A percentile compares a stretch with the other conserved stretches of the same genome.
Conservation (phyloP, 2,797 vertebrate species). For the Manis javanica region DNA sequence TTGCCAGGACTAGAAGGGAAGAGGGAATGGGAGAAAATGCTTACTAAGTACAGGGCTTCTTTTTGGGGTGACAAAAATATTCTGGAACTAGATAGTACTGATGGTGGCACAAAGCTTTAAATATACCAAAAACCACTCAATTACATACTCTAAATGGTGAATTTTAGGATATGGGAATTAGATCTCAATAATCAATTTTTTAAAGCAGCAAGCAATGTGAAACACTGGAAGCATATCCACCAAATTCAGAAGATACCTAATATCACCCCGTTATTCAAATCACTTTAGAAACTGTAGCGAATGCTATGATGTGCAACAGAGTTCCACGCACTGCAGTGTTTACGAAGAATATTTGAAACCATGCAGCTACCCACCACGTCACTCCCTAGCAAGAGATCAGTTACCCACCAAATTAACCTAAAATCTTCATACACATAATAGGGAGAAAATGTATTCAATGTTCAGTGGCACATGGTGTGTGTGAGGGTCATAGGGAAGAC, state of each 20-base stretch:
- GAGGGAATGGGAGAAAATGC: neutral
- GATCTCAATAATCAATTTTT: neutral
- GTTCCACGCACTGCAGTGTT: fast-evolving
- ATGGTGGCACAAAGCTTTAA: neutral
- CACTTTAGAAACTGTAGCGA: neutral
- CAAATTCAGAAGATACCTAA: neutral
- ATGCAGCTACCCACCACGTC: neutral
- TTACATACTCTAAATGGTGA: neutral
- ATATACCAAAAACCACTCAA: neutral
- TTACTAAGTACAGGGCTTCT: neutral
- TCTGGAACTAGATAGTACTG: neutral
- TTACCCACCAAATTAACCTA: neutral
- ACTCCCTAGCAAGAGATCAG: neutral
- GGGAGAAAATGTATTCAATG: neutral
- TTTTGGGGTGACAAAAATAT: neutral
- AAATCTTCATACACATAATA: neutral
- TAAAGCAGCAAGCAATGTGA: neutral
- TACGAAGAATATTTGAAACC: neutral
- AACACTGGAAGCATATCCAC: neutral
- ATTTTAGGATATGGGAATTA: neutral
- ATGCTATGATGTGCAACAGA: fast-evolving
- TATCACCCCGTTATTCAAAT: neutral
- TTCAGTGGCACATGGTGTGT: no score
- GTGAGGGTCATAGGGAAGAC: no score
- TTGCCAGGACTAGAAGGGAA: neutral